Evolutionary conservation across 2,113 vertebrate species (phyloP), one percentile per base, ranked within the genome.

Genomic region (Platysternon megacephalum): DNA sequence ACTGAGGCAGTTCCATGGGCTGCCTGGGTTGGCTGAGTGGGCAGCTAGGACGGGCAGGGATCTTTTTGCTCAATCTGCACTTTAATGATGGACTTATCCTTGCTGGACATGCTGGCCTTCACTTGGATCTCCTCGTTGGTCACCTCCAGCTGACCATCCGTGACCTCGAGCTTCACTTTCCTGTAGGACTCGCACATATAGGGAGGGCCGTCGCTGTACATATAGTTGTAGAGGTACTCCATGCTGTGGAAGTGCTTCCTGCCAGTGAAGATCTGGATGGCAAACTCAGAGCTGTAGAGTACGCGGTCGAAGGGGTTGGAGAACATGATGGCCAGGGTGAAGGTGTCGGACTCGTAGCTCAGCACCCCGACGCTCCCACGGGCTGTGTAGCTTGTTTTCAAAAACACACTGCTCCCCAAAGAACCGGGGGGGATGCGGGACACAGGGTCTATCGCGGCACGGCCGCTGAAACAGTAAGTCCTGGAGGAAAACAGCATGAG

Each of bases 371-470:
- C 65, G 17, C 65, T 68, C 35, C 65, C 65, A 1, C 35, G 35
- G 35, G 65, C 35, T 2, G 8, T 4, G 17, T n/a, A 21, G 17
- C 17, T 68, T 8, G 35, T 68, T 68, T 68, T 68, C 65, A n/a
- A 35, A 68, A 68, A 68, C 65, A 68, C 32, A 1, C 35, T 13
- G 29, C 65, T n/a, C 65, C 16, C 65, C 4, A 8, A 68, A 6
- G 7, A 21, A 2, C 17, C 17, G 4, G 65, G 35, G 16, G 2
- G 8, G 17, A 68, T 68, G 8, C 1, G 7, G 65, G 17, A 0
- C 32, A 9, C 65, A 21, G 65, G 65, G 2, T n/a, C 35, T 4
- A 5, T 21, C 17, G 10, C 1, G 8, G 4, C 4, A 19, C 9
- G 35, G 65, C 65, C 35, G 4, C 65, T 68, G 17, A 21, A 68